phyloP scores from a whole-genome alignment of 2,113 vertebrate species.

The Elephas maximus region DNA sequence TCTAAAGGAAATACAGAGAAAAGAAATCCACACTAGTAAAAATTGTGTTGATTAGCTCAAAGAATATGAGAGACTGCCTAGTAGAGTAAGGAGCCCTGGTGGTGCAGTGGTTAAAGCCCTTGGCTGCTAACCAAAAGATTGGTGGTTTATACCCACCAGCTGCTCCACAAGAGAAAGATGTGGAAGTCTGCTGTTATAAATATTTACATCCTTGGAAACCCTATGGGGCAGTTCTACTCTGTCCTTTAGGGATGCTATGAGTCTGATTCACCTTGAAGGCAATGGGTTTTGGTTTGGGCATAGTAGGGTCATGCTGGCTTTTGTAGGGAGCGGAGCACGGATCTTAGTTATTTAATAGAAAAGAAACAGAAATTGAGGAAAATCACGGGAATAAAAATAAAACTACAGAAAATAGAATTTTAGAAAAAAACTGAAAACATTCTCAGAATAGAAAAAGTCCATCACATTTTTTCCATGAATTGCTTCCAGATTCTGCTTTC shows the following conservation, averaged over 20 bases:
- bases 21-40: slow-evolving; percentile 34
- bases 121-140: too few species aligned
- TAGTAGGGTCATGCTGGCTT: neutral
- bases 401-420: neutral
- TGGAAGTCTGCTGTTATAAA: too few species aligned
- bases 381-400: slow-evolving; percentile 13
- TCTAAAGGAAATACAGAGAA: neutral
- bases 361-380: neutral
- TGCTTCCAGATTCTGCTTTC: neutral
- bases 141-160: too few species aligned
- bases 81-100: too few species aligned
- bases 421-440: neutral
- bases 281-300: too few species aligned
- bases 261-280: too few species aligned
- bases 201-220: too few species aligned
- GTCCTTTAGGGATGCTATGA: too few species aligned
- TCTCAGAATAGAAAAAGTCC: neutral
- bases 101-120: too few species aligned
- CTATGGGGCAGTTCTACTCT: too few species aligned
- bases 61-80: neutral
- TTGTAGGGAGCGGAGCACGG: neutral
- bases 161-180: too few species aligned
- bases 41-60: slow-evolving; percentile 28
- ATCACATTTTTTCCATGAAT: neutral
- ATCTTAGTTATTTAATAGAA: slow-evolving; percentile 12